Evolutionary conservation across 2,113 vertebrate genomes (phyloP), one percentile per base, ranked within the genome.

Genomic region (Zosterops pallidus): DNA sequence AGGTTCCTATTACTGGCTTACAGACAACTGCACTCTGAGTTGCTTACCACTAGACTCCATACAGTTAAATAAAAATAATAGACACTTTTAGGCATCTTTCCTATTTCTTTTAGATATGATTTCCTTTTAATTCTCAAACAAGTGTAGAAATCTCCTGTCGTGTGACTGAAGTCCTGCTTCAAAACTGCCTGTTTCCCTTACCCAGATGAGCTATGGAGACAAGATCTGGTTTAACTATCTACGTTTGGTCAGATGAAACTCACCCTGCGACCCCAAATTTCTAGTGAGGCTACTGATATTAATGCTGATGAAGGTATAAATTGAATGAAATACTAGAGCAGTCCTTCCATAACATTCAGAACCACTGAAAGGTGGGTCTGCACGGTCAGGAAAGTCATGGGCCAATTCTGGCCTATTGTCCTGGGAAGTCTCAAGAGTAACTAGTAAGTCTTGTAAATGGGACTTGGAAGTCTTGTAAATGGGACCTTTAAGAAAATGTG

Each of bases 181-280:
- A 75, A 39, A 82, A 57, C 12, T 83, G 12, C 14, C 24, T 5
- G 0, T 59, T 82, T 84, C 31, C 28, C 15, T 31, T 55, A 50
- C 6, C 7, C 20, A 42, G 8, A 53, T 35, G 23, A 59, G 6
- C 29, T 29, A 42, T 26, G 5, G 9, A 84, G 64, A 77, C 19
- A 13, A n/a, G 26, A 65, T 39, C 37, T 56, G 26, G 47, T 65
- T 39, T 39, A 89, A 12, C 14, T 42, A 44, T 13, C 11, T 57
- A 11, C 11, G 39, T 55, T 88, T 59, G 9, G 2, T 71, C 33
- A 56, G 35, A 46, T 59, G 22, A 47, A 42, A 55, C 28, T 77
- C 29, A 67, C 1, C 11, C 3, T 0, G 0, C 11, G 33, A 68
- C 21, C n/a, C 11, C 28, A 63, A 42, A 35, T 74, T 91, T 79